Evolutionary conservation across 2,113 vertebrate genomes (phyloP), one percentile per base, ranked within the genome.

Genomic region (Protobothrops mucrosquamatus): DNA sequence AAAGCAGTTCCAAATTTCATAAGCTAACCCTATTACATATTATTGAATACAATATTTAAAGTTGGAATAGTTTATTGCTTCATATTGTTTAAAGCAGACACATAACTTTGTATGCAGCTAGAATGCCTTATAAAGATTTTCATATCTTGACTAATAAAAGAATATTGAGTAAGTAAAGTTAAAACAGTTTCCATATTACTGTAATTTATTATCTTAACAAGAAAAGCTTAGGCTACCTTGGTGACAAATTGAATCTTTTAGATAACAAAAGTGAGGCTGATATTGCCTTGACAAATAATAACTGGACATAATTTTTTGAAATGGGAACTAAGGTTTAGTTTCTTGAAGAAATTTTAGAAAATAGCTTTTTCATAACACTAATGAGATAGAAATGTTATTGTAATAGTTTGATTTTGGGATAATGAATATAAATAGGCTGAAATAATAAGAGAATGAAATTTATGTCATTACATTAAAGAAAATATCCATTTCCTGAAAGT

Each of bases 231-330:
- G 26, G 89, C 93, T 94, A 81, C 93, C 93, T 94, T 96, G 94
- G 94, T 96, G 94, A 97, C 95, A 97, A 93, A 96, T 95, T 94
- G 93, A 43, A 87, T 90, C 87, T 54, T 92, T 88, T 93, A 61
- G 43, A 88, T 91, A 89, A 81, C 56, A 96, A 94, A 89, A 64
- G 48, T 2, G 39, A 88, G 57, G 90, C 92, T 93, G 95, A 87
- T 95, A 96, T 91, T 55, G 91, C 12, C 88, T 43, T 93, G 91
- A 94, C 1, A 56, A 93, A 54, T 43, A 94, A 95, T 56, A 48
- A 22, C 24, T 90, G 93, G 87, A 85, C 92, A 91, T 15, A 89
- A 59, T 11, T 14, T 87, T 74, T 96, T 90, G 69, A 92, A 94
- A 93, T 57, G 18, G 85, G 29, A 20, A 9, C 54, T 94, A 95